Percentiles rank a stretch among this genome's conserved stretches.
phyloP scores from a whole-genome alignment of 2,888 invertebrate species.

The Amitus sp. region DNA sequence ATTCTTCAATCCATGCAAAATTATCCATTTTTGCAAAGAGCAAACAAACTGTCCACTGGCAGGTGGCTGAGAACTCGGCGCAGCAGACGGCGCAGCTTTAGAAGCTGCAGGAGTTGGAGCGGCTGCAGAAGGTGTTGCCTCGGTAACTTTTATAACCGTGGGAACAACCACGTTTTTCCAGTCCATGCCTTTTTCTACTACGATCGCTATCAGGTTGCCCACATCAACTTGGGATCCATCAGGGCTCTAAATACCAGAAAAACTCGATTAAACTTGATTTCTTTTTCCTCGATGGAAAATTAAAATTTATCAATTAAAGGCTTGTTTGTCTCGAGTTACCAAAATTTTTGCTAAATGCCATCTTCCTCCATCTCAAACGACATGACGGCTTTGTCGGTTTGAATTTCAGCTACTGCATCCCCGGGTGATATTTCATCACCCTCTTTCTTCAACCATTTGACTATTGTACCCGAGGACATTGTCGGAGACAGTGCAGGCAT shows the following conservation, averaged over 20 bases:
- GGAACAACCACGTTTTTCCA: slow-evolving; percentile 68
- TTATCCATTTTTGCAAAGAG: no score
- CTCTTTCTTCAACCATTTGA: slow-evolving; percentile 70
- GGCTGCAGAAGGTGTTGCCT: slow-evolving; percentile 17
- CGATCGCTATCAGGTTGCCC: slow-evolving; percentile 70
- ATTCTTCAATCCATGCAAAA: no score
- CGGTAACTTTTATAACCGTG: slow-evolving; percentile 33
- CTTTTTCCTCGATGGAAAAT: no score
- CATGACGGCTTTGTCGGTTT: slow-evolving; percentile 75
- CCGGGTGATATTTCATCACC: slow-evolving; percentile 70
- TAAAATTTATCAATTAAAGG: no score
- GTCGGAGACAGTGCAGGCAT: slow-evolving; percentile 75
- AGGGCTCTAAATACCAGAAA: slow-evolving; percentile 63
- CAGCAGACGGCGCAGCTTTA: slow-evolving; percentile 16
- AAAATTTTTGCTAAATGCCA: slow-evolving; percentile 72
- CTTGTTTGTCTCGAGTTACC: no score
- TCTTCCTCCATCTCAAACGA: slow-evolving; percentile 72
- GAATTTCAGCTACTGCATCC: slow-evolving; percentile 74
- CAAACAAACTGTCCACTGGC: slow-evolving; percentile 55
- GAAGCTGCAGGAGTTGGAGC: slow-evolving; percentile 22
- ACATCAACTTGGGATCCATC: slow-evolving; percentile 68
- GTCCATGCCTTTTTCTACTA: slow-evolving; percentile 72
- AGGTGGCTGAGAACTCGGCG: slow-evolving; percentile 23
- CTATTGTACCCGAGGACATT: slow-evolving; percentile 72
- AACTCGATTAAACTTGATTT: no score